Evolutionary conservation across 2,888 invertebrate genomes (phyloP).

Genomic region (Drosophila subquinaria): DNA sequence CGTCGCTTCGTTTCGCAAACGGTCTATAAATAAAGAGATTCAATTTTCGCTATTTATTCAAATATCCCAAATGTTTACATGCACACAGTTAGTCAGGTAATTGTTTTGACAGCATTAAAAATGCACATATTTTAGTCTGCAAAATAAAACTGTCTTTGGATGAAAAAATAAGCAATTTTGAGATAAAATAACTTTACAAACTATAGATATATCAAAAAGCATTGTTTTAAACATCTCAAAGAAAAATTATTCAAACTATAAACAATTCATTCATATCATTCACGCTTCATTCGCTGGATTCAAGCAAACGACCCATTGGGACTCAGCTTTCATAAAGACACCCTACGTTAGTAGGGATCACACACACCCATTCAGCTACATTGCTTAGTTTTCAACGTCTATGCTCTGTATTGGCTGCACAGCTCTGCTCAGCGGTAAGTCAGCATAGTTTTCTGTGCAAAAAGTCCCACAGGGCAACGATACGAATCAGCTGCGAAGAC

Average conservation of each 20-base stretch:
- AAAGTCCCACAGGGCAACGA: neutral
- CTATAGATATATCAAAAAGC: slow-evolving; percentile 21
- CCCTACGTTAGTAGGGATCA: neutral
- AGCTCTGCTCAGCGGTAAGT: neutral
- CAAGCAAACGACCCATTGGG: neutral
- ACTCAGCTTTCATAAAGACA: too few species aligned
- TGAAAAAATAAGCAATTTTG: neutral
- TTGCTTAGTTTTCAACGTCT: too few species aligned
- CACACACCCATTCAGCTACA: neutral
- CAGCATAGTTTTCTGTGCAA: neutral
- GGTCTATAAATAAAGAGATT: slow-evolving; percentile 58
- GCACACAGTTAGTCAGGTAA: slow-evolving; percentile 1
- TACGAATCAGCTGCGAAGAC: slow-evolving; percentile 54
- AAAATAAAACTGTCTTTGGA: too few species aligned
- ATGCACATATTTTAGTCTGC: slow-evolving; percentile 1
- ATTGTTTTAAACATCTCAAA: slow-evolving; percentile 39
- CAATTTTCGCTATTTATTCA: slow-evolving; percentile 46
- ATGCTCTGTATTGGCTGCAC: neutral
- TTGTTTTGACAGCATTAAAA: neutral
- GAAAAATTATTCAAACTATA: neutral
- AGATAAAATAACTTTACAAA: too few species aligned
- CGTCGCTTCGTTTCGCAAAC: slow-evolving; percentile 32
- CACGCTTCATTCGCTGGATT: slow-evolving; percentile 3
- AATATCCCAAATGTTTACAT: slow-evolving; percentile 31
- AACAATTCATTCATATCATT: slow-evolving; percentile 5